Evolutionary conservation across 2,888 invertebrate genomes (phyloP), one percentile per base, ranked within the genome.

Genomic region (Boloria selene): DNA sequence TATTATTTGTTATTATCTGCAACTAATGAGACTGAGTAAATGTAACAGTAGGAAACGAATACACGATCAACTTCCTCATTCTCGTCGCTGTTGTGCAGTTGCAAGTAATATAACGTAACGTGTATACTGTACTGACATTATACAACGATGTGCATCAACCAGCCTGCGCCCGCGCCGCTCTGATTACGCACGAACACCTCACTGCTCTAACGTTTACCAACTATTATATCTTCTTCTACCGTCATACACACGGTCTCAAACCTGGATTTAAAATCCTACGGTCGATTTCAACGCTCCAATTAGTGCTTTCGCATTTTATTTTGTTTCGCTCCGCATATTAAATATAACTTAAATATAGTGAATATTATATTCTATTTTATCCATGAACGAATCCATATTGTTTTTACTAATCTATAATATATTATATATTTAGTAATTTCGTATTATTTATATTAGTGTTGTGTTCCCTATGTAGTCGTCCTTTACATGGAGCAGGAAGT

Each of bases 21-120:
- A 50, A 59, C 64, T 68, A 81, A 83, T 77, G 81, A 82, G 84
- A 78, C 75, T 81, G 76, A 80, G 81, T 83, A 82, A 86, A 84
- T 87, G 84, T 86, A 87, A 87, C 82, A 87, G 81, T 77, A 87
- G 90, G 88, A 90, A 91, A 86, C 77, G 80, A 80, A 80, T 67
- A 77, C 75, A 77, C 67, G 64, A 51, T 67, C 62, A 63, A 52
- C 83, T 90, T 90, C 89, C 89, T 88, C 85, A 85, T 89, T 87
- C 85, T 85, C 73, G 76, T 81, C 81, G 79, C 79, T 78, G 80
- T 74, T 74, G 78, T 76, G 76, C 74, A 74, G 78, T 77, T 78
- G 82, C 83, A 81, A 84, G 84, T 84, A 82, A 84, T 82, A 84
- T 80, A 86, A 79, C 80, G 83, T 83, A 81, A 79, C 78, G 78